Evolutionary conservation across 2,797 vertebrate genomes (phyloP), one percentile per base, ranked within the genome.

Genomic region (Numenius phaeopus): DNA sequence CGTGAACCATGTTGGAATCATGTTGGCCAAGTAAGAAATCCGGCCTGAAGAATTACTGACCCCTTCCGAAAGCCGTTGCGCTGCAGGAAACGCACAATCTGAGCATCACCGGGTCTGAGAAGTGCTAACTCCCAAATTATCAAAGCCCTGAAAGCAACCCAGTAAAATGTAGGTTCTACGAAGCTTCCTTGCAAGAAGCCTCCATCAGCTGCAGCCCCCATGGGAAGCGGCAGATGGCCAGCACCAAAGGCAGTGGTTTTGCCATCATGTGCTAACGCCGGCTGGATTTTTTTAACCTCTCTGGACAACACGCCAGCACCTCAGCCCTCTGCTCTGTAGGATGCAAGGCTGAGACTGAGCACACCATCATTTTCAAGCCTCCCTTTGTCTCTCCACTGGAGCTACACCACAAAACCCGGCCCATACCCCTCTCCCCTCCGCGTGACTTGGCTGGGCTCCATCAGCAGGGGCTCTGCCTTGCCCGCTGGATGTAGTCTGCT

Each of bases 141-240:
- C 66, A 49, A 90, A 29, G 67, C 49, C 75, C 61, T 70, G 75
- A 82, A 90, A 93, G 55, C 73, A 94, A 93, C 62, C 34, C 90
- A 76, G 65, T 65, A 86, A 96, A 93, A 88, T 22, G 6, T 26
- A 79, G 58, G 39, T 32, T 93, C 94, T 92, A 84, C 30, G 70
- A 90, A 83, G 88, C 59, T 83, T 83, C 90, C 70, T 67, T 64
- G 71, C 64, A 61, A 93, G 81, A 89, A 90, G 59, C 34, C 79
- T 91, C 75, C 72, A 93, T 44, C 72, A 72, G 44, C 67, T 55
- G 42, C 70, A 91, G 57, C 66, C 42, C 89, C 44, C 46, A 42
- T 0, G 4, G 89, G 94, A 86, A 69, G 87, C 2, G 0, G 91
- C 46, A 66, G 72, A 80, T 16, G 3, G 83, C 58, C 64, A 91